Base-by-base conservation (phyloP, 2,888 invertebrate species). In the Globia sparganii region DNA sequence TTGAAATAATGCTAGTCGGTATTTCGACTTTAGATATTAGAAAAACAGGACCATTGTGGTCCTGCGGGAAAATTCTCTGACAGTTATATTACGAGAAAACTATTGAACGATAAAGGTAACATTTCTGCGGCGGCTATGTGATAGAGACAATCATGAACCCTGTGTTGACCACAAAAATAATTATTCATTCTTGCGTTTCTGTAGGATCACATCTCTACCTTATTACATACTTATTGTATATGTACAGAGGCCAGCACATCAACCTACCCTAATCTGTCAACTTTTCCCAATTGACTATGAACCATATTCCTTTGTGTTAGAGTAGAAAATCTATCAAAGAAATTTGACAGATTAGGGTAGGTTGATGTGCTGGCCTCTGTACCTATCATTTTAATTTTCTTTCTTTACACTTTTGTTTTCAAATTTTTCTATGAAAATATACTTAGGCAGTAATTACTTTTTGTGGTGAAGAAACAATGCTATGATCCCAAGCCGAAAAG, bases 371-470 rank as follows among this genome's bases (percentile, higher is more conserved):
- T n/a, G n/a, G n/a, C n/a, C n/a, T n/a, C n/a, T n/a, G n/a, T n/a
- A 37, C 5, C 6, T 34, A 0, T 34, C 5, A 49, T 15, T 21
- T 21, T 9, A 28, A 34, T 53, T 9, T 62, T 6, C 4, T 18
- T 28, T 21, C 18, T 65, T 40, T 21, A 18, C 9, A 28, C 21
- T 11, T n/a, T 25, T 13, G 6, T 28, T 28, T 43, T 18, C 11
- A 9, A 25, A 28, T 37, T 56, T 34, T 76, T 46, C 9, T 31
- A 40, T 59, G 15, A 69, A 78, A 49, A 49, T 68, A 28, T 28
- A 53, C 9, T 25, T 53, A 43, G 9, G 15, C 13, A 6, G n/a
- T 40, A n/a, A 56, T 59, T 31, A 18, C 3, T 40, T 49, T 46
- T 34, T 40, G 46, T 28, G n/a, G n/a, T 31, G 8, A 62, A 62